Conservation (phyloP, 2,888 invertebrate species). For the Tipula helvola region DNA sequence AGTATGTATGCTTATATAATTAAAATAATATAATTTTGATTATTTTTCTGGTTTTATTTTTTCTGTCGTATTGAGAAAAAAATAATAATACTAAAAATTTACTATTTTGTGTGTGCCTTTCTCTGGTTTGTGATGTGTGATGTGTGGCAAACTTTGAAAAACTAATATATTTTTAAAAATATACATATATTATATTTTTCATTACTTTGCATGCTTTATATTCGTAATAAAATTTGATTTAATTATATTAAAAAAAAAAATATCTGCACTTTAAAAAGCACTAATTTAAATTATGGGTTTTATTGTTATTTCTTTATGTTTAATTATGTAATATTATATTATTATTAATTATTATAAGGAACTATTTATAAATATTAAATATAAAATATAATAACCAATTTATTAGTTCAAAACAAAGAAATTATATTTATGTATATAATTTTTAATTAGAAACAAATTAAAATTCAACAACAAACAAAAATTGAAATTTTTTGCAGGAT, state of each 20-base stretch:
- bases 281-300: background rate
- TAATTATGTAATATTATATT: background rate
- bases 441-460: background rate
- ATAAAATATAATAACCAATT: background rate
- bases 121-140: constrained; percentile 4
- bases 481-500: background rate
- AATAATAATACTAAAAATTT: background rate
- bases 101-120: background rate
- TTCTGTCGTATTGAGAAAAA: background rate
- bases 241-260: background rate
- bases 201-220: background rate
- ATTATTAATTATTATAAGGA: background rate
- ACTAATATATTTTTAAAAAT: background rate
- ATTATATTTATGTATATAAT: background rate
- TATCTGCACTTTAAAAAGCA: background rate
- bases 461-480: background rate
- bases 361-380: background rate
- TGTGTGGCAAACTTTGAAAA: background rate
- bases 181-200: background rate
- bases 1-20: background rate
- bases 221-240: background rate
- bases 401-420: background rate
- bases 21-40: background rate
- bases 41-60: background rate
- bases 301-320: background rate